These are phyloP conservation scores for Sarcoramphus papa DNA, from an alignment of 2,797 vertebrate genomes.

Conservation along the genomic window DNA sequence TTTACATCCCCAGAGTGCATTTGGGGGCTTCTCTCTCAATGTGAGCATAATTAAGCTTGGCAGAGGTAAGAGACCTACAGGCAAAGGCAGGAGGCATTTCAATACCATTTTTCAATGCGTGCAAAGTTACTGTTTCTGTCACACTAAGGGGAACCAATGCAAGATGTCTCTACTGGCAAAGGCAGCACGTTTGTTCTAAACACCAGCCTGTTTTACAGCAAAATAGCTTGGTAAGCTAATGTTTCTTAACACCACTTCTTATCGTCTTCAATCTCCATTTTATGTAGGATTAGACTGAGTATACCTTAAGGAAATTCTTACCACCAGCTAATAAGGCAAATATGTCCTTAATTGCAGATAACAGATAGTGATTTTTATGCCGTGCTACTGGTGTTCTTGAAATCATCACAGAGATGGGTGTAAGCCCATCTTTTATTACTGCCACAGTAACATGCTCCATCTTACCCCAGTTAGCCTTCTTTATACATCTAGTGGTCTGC, in stretches of 20 bases:
- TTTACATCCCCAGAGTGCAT: not conserved
- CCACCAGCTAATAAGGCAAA: not conserved
- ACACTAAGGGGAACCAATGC: not conserved
- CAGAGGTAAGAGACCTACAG: constrained; percentile 3
- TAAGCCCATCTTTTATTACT: not conserved
- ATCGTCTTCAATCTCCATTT: not conserved
- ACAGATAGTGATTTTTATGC: not conserved
- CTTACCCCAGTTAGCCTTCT: not conserved
- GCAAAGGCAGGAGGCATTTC: not conserved
- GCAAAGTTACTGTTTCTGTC: not conserved
- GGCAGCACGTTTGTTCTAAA: not conserved
- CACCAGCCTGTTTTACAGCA: not conserved
- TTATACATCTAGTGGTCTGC: not conserved
- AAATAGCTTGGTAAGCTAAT: not conserved
- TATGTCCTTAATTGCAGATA: not conserved
- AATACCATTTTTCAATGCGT: not conserved
- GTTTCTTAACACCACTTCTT: not conserved
- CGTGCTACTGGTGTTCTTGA: not conserved
- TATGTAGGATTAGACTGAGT: not conserved
- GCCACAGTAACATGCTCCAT: not conserved
- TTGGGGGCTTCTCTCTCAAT: not conserved
- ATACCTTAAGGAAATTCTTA: not conserved
- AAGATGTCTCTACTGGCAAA: not conserved
- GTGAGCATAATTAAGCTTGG: not conserved
- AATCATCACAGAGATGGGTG: not conserved